phyloP scores from a whole-genome alignment of 2,113 vertebrate species.

The Catharus minimus region DNA sequence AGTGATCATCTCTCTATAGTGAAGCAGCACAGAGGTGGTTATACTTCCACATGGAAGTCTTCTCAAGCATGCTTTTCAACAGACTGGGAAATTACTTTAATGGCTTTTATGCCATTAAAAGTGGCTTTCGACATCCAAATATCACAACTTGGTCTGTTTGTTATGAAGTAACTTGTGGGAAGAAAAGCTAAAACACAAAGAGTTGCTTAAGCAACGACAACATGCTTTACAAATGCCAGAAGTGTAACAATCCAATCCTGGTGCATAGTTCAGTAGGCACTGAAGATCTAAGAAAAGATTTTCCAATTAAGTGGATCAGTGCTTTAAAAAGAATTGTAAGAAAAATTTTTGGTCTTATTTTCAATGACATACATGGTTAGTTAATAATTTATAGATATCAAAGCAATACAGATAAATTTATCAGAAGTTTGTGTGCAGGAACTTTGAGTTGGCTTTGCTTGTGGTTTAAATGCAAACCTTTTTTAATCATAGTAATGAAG shows the following conservation, averaged over 20 bases:
- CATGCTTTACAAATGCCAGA: background rate
- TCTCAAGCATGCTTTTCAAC: background rate
- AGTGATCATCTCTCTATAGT: background rate
- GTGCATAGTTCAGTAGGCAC: background rate
- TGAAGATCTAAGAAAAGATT: background rate
- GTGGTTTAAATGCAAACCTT: background rate
- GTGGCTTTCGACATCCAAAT: background rate
- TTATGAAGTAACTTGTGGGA: background rate
- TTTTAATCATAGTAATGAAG: background rate
- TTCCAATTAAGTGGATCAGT: background rate
- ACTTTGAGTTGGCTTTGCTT: background rate
- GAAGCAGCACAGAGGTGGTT: background rate
- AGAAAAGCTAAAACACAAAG: background rate
- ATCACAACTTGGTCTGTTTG: background rate
- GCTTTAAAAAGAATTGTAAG: background rate
- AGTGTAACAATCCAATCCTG: accelerated
- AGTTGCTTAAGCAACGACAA: background rate
- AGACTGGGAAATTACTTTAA: background rate
- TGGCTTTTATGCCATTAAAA: background rate
- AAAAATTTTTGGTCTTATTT: background rate
- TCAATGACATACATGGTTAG: background rate
- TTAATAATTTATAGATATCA: background rate
- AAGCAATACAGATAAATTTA: background rate
- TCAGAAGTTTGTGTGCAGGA: background rate
- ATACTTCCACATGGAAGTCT: slow-evolving; percentile 4